Evolutionary conservation across 2,113 vertebrate genomes (phyloP), one percentile per base, ranked within the genome.

Genomic region (Okapia johnstoni): DNA sequence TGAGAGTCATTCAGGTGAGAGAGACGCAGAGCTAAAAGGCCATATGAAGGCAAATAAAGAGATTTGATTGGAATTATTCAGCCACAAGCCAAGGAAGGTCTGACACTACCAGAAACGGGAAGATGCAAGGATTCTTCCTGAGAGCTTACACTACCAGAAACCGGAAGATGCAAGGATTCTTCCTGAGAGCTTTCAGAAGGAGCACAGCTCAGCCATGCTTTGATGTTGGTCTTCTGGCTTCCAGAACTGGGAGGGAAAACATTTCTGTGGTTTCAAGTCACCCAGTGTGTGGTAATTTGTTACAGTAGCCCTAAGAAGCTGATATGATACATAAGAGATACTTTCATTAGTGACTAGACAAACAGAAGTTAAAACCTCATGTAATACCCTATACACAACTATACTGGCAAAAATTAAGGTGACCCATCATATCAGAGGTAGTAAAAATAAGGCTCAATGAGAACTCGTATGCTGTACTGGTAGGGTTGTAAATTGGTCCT

Each of bases 301-400:
- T 46, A 76, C 7, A 43, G 46, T 26, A 81, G 61, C 15, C n/a
- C n/a, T 50, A 25, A 54, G 46, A 84, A 85, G 52, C 19, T 7
- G 63, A n/a, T 40, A 48, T 6, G 36, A 36, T 55, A 2, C 11
- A 3, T 19, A 87, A 55, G 50, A 95, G 19, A 86, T 36, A 36
- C 50, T 70, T 85, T 63, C 30, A 50, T 48, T 97, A 57, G 16
- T 43, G 50, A 36, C 30, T 50, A 63, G 16, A 70, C 33, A 96
- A 95, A 90, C 4, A 1, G n/a, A 93, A 30, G 61, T 60, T 91
- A 63, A 93, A 83, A 25, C 17, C 3, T 54, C 52, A 48, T 36
- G 63, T 70, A 25, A 83, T 77, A 30, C 11, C 11, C 3, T 52
- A 52, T 26, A 36, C 3, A 76, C 25, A 61, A 77, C n/a, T 25